Base-by-base conservation (phyloP, 2,113 vertebrate genomes). In the Rhinogobius similis region DNA sequence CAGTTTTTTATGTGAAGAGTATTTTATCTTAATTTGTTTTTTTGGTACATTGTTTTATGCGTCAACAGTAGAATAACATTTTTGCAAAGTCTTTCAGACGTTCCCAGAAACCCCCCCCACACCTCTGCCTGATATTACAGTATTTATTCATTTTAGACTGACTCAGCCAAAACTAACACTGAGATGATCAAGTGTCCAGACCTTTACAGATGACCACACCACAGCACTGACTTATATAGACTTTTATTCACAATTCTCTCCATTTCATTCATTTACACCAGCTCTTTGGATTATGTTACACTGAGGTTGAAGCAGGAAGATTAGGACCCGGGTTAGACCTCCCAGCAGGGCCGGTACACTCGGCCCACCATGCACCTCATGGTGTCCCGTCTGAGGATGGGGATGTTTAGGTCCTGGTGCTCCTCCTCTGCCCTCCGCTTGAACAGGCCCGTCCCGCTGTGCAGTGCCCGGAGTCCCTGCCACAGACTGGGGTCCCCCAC, bases 321-420 rank as follows among this genome's bases (percentile, higher is more conserved):
- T 62, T 64, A 20, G 26, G n/a, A 32, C 44, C 29, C 82, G 5
- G 66, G 77, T 74, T 90, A 94, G 72, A 89, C 90, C 21, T 93
- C 91, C 92, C 92, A 94, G 84, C 93, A 94, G 0, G 93, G 93
- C 50, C 93, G 85, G 85, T 94, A 94, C 63, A 94, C 93, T 41
- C 93, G 81, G 74, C 93, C 93, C 87, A 94, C 92, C 93, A 94
- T 94, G 89, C 93, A 94, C 67, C 90, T 91, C 92, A 92, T 93
- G 20, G 85, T 89, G 88, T 93, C 91, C 72, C 90, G 91, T 81
- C 84, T 88, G 77, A 88, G 81, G 72, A 93, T 88, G 76, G 89
- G 82, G 65, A 92, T 69, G 78, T 20, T 81, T 48, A 78, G 67
- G 66, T 82, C 84, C 67, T 82, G 85, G 65, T 84, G 80, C 58